Evolutionary conservation across 2,113 vertebrate genomes (phyloP).

Genomic region (Notothenia rossii): DNA sequence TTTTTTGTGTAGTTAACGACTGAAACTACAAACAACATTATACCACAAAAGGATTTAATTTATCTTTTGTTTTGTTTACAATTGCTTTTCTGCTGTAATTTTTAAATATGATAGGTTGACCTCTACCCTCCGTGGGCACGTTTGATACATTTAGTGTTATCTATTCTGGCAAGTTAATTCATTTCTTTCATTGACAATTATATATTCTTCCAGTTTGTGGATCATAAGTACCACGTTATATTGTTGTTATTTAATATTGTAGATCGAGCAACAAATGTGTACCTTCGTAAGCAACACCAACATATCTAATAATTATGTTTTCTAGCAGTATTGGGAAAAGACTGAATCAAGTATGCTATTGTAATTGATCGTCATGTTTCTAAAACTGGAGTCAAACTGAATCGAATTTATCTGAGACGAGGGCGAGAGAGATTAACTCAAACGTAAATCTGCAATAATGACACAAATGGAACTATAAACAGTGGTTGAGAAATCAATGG

Average conservation of each 20-base stretch:
- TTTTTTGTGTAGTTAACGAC: no score
- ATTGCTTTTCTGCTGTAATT: no score
- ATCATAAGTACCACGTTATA: not conserved
- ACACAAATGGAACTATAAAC: not conserved
- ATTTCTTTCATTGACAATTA: not conserved
- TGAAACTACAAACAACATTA: no score
- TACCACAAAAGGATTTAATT: no score
- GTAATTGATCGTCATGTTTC: not conserved
- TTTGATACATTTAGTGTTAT: no score
- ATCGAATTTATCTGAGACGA: not conserved
- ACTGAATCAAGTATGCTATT: slow-evolving; percentile 5
- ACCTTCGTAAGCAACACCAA: not conserved
- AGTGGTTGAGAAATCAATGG: not conserved
- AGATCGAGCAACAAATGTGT: not conserved
- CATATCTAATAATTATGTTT: not conserved
- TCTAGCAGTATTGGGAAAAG: not conserved
- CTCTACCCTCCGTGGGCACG: no score
- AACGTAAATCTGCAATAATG: not conserved
- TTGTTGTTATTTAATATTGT: not conserved
- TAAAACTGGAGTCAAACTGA: not conserved
- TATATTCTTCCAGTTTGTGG: not conserved
- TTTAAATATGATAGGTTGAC: no score
- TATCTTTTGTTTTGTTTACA: no score
- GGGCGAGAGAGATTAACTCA: not conserved
- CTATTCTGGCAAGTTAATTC: no score